Conservation (phyloP, 2,113 vertebrate species). For the Carlito syrichta region DNA sequence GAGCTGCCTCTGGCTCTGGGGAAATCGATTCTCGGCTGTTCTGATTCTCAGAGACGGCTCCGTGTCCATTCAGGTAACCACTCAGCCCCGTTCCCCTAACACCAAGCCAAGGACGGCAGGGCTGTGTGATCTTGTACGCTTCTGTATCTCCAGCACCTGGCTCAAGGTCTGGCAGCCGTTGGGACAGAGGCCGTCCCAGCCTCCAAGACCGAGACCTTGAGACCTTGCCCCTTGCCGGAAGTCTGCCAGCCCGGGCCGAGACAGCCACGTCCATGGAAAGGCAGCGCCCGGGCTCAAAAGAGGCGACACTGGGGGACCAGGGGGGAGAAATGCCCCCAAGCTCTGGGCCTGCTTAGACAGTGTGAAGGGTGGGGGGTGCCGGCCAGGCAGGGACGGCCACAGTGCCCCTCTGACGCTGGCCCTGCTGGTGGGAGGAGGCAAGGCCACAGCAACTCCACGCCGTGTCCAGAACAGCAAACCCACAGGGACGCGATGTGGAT, state of each 20-base stretch:
- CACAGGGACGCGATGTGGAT: too few relatives aligned
- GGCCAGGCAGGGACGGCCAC: neutral
- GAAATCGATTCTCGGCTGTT: neutral
- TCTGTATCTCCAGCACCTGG: neutral
- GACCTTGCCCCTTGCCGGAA: neutral
- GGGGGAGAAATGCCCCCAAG: neutral
- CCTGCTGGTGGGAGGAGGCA: neutral
- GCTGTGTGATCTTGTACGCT: rapidly evolving
- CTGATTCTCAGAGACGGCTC: neutral
- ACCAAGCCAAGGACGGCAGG: rapidly evolving
- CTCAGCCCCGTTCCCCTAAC: neutral
- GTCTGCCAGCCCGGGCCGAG: rapidly evolving
- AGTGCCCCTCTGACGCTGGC: neutral
- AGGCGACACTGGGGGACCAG: rapidly evolving
- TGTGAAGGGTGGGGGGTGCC: rapidly evolving
- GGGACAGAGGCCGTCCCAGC: rapidly evolving
- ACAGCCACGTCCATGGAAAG: neutral
- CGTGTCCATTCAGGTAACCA: rapidly evolving
- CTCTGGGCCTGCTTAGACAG: neutral
- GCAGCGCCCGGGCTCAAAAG: neutral
- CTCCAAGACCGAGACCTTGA: rapidly evolving
- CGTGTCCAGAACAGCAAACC: too few relatives aligned
- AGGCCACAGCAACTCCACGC: neutral
- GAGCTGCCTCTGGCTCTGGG: neutral
- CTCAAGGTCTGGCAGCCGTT: neutral